phyloP scores from a whole-genome alignment of 2,797 vertebrate species.

The Artibeus lituratus region DNA sequence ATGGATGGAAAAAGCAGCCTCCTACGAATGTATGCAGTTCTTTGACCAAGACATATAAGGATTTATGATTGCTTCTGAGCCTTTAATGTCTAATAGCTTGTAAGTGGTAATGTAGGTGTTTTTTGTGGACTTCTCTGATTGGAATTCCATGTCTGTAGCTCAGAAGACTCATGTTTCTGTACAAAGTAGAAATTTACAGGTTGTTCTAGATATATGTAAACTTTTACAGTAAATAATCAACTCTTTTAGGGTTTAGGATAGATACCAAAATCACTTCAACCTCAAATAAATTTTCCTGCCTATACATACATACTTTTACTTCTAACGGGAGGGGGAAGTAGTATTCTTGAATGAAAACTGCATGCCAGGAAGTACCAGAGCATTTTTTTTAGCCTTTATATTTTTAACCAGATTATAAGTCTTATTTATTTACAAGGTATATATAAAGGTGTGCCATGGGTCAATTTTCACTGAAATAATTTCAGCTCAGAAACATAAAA shows the following conservation, averaged over 20 bases:
- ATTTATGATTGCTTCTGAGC: neutral
- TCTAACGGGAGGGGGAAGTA: neutral
- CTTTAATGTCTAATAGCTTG: neutral
- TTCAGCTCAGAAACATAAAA: neutral
- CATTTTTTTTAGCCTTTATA: neutral
- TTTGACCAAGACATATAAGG: neutral
- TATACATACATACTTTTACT: neutral
- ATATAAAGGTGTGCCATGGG: neutral
- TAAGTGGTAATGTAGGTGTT: neutral
- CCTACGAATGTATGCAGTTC: neutral
- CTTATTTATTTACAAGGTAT: constrained; percentile 16
- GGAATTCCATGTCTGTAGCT: constrained; percentile 4
- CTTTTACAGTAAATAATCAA: neutral
- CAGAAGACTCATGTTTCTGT: constrained; percentile 9
- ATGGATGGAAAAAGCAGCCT: neutral
- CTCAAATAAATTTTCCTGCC: neutral
- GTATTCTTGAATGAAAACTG: constrained; percentile 16
- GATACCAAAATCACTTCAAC: neutral
- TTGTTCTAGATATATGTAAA: neutral
- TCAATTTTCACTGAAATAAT: neutral
- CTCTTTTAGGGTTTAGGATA: neutral
- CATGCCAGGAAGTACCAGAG: neutral
- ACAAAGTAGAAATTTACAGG: constrained; percentile 13
- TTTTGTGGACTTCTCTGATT: neutral
- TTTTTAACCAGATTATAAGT: constrained; percentile 21